Base-by-base conservation (phyloP, 2,113 vertebrate species). In the Odontesthes bonariensis region DNA sequence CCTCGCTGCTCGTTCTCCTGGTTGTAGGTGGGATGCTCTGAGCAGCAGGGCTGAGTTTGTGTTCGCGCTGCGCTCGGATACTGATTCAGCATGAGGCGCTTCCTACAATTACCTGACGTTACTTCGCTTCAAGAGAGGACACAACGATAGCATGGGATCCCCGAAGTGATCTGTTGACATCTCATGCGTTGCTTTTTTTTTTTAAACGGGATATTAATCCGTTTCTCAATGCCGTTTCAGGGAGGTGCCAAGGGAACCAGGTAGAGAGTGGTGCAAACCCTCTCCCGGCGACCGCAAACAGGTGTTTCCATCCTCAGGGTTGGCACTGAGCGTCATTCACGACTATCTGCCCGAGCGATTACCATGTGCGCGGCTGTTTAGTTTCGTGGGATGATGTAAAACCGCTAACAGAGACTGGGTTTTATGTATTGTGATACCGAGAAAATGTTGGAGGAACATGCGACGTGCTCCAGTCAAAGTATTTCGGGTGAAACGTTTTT, bases 251-350 rank as follows among this genome's bases (percentile, higher is more conserved):
- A 64, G 44, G 57, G 32, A 55, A 82, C 13, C 75, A 55, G 61
- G 67, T 49, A 57, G 52, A 61, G 75, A 42, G 63, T 69, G 9
- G 6, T 68, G 67, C 40, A 65, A 54, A 64, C 55, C 65, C 62
- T 70, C 56, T 53, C 46, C 69, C 40, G 49, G 55, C 56, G 33
- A 64, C 83, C 78, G 69, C 90, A 88, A 93, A 95, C 94, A 95
- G 94, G 94, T 95, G 94, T 94, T 88, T 85, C 58, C 73, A 71
- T 61, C 53, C 62, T 55, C 10, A 78, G 77, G 73, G 73, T 79
- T 65, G 62, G 77, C 85, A 61, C 12, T 65, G 57, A 79, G 79
- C 51, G 73, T 67, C 71, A 75, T 82, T 83, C 64, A 72, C 59
- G 61, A 52, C 74, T 44, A 5, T 54, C 40, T 56, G 74, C 58